These are phyloP conservation scores for Borostomias antarcticus DNA, from an alignment of 2,797 vertebrate genomes.

Conservation along the genomic window DNA sequence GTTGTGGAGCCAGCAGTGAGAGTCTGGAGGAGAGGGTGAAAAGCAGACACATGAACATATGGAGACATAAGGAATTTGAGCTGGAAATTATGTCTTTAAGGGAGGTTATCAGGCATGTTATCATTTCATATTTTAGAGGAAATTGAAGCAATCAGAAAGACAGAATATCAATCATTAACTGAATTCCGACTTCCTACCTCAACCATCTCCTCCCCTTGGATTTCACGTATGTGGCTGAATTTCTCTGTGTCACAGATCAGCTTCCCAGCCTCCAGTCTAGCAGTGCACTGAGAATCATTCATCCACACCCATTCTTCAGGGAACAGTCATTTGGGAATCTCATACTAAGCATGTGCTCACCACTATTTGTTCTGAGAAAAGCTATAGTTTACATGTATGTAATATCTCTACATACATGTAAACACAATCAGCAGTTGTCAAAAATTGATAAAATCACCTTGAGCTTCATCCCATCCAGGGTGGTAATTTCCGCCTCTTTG, in stretches of 20 bases:
- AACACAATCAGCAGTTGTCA: slow-evolving; percentile 8
- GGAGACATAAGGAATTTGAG: neutral
- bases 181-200: no score
- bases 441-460: slow-evolving; percentile 50
- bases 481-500: slow-evolving; percentile 77
- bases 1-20: slow-evolving; percentile 72
- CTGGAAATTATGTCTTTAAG: neutral
- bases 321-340: no score
- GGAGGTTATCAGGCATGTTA: no score
- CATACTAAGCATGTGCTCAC: no score
- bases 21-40: slow-evolving; percentile 63
- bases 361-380: no score
- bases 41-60: neutral
- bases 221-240: slow-evolving; percentile 78
- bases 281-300: slow-evolving; percentile 69
- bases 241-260: slow-evolving; percentile 78
- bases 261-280: slow-evolving; percentile 79
- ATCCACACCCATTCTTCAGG: neutral
- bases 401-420: no score
- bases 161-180: neutral
- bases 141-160: neutral
- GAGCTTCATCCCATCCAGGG: slow-evolving; percentile 61
- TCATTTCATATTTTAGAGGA: no score
- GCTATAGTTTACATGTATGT: no score
- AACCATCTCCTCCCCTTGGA: slow-evolving; percentile 83